These are phyloP conservation scores for Notodonta dromedarius DNA, from an alignment of 2,888 invertebrate species.

Conservation along the genomic window DNA sequence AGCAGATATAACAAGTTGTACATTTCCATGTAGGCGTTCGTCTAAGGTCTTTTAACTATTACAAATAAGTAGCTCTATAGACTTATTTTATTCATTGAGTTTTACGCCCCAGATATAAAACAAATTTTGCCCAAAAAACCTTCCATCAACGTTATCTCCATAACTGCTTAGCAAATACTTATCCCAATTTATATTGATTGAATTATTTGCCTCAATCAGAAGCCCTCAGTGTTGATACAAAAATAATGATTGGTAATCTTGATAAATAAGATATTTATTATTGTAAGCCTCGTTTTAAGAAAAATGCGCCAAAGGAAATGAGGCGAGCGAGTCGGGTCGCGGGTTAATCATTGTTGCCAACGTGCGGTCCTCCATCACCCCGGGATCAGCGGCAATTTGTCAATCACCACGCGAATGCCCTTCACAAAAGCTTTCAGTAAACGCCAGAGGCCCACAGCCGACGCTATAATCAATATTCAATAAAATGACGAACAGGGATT, in stretches of 20 bases:
- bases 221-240: too few species aligned
- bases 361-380: conserved; percentile 58
- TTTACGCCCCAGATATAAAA: not conserved
- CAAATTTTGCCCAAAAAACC: too few species aligned
- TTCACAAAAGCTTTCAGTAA: conserved; percentile 65
- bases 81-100: not conserved
- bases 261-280: not conserved
- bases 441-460: conserved; percentile 36
- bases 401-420: conserved; percentile 70
- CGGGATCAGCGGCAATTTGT: conserved; percentile 74
- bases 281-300: conserved; percentile 13
- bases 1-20: conserved; percentile 14
- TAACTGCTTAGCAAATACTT: not conserved
- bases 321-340: conserved; percentile 29
- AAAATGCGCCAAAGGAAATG: conserved; percentile 32
- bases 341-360: conserved; percentile 63
- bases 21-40: conserved; percentile 27
- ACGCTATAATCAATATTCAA: conserved; percentile 52
- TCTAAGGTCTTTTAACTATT: conserved; percentile 33
- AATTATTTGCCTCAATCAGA: too few species aligned
- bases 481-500: conserved; percentile 45
- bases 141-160: too few species aligned
- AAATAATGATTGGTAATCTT: too few species aligned
- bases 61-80: conserved; percentile 4
- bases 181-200: too few species aligned